These are phyloP conservation scores for Myotis lucifugus DNA, from an alignment of 2,113 vertebrate genomes.

Conservation along the genomic window DNA sequence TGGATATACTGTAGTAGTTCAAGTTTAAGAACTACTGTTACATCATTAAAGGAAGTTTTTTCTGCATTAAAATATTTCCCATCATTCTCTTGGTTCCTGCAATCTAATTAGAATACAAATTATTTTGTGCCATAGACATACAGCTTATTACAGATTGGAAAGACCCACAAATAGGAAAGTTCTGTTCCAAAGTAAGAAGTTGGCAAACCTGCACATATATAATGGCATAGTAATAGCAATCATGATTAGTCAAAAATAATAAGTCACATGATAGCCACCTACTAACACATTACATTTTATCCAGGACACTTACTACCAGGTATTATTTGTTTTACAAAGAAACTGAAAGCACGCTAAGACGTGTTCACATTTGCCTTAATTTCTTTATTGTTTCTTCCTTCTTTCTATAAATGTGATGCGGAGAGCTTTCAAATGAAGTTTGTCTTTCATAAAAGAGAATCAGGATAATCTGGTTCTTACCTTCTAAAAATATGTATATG, in stretches of 20 bases:
- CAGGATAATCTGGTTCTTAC: not conserved
- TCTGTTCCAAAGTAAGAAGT: constrained; percentile 36
- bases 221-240: not conserved
- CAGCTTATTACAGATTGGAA: constrained; percentile 22
- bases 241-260: not conserved
- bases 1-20: not conserved
- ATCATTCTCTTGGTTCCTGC: not conserved
- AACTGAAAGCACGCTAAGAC: not conserved
- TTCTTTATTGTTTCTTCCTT: not conserved
- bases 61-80: not conserved
- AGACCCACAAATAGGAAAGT: not conserved
- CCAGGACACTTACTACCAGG: not conserved
- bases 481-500: not conserved
- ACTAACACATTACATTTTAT: not conserved
- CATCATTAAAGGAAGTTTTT: constrained; percentile 6
- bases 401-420: not conserved
- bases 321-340: constrained; percentile 3
- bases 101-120: not conserved
- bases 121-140: not conserved
- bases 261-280: not conserved
- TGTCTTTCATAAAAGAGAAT: constrained; percentile 35
- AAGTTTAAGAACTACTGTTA: not conserved
- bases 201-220: not conserved
- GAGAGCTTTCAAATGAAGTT: constrained; percentile 18
- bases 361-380: not conserved